These are phyloP conservation scores for Panthera leo DNA, from an alignment of 2,113 vertebrate species.

Conservation along the genomic window DNA sequence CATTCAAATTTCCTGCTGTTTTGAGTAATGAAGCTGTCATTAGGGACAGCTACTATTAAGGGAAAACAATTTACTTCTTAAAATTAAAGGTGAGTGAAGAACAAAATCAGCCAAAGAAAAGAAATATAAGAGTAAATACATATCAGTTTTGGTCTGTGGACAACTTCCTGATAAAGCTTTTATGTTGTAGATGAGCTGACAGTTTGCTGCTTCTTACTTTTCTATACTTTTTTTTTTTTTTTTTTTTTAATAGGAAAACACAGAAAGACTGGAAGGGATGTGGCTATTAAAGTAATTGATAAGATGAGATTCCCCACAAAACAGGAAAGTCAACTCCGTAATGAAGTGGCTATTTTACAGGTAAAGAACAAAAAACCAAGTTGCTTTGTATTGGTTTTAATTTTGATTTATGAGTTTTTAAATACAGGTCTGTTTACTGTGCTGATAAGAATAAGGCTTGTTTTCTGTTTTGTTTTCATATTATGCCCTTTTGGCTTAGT, in stretches of 20 bases:
- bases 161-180: slow-evolving; percentile 20
- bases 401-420: not conserved
- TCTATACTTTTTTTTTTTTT: slow-evolving; percentile 57
- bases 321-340: slow-evolving; percentile 98
- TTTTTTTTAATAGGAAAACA: slow-evolving; percentile 91
- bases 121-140: not conserved
- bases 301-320: slow-evolving; percentile 99
- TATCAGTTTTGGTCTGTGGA: not conserved
- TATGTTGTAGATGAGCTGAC: slow-evolving; percentile 6
- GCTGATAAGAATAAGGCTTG: not conserved
- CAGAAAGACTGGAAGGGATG: slow-evolving; percentile 97
- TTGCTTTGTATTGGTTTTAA: not conserved
- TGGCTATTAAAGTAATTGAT: slow-evolving; percentile 99
- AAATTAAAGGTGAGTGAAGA: not conserved
- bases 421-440: not conserved
- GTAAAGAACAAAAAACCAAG: slow-evolving; percentile 81
- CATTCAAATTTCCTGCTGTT: not conserved
- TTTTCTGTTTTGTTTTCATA: not conserved
- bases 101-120: slow-evolving; percentile 28
- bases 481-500: not conserved
- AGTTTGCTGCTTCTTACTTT: slow-evolving; percentile 11
- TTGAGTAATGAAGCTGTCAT: not conserved
- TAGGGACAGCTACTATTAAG: not conserved
- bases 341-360: slow-evolving; percentile 99
- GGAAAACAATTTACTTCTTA: slow-evolving; percentile 8